These are phyloP conservation scores for Aphodius granarius DNA, from an alignment of 2,888 invertebrate species.

Conservation along the genomic window DNA sequence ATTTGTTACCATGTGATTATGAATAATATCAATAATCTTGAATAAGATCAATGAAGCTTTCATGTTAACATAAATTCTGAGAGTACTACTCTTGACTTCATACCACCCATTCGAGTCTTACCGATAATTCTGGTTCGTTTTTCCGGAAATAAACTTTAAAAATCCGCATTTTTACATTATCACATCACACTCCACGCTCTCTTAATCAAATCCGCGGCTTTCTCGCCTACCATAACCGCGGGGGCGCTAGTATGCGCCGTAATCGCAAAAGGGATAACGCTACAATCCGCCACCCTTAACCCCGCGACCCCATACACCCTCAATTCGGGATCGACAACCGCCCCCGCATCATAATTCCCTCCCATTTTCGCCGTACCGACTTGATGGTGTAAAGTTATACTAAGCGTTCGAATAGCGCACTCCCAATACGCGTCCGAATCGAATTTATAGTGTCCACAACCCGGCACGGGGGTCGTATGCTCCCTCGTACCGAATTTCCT, in stretches of 20 bases:
- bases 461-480: constrained; percentile 48
- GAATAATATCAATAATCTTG: no score
- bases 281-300: constrained; percentile 69
- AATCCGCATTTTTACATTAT: no score
- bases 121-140: no score
- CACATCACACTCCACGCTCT: constrained; percentile 12
- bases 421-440: constrained; percentile 71
- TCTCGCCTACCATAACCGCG: constrained; percentile 72
- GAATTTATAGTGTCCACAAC: constrained; percentile 56
- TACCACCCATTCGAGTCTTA: no score
- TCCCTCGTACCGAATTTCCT: constrained; percentile 58
- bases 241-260: constrained; percentile 72
- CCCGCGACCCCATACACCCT: constrained; percentile 63
- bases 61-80: no score
- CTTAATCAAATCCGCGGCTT: constrained; percentile 58
- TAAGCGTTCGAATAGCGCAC: constrained; percentile 58
- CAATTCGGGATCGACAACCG: constrained; percentile 67
- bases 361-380: constrained; percentile 74
- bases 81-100: no score
- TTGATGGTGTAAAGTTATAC: constrained; percentile 41
- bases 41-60: no score
- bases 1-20: no score
- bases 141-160: no score
- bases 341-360: constrained; percentile 59
- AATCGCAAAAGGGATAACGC: constrained; percentile 66